phyloP scores from a whole-genome alignment of 2,113 vertebrate species.

The Psammodynastes pulverulentus region DNA sequence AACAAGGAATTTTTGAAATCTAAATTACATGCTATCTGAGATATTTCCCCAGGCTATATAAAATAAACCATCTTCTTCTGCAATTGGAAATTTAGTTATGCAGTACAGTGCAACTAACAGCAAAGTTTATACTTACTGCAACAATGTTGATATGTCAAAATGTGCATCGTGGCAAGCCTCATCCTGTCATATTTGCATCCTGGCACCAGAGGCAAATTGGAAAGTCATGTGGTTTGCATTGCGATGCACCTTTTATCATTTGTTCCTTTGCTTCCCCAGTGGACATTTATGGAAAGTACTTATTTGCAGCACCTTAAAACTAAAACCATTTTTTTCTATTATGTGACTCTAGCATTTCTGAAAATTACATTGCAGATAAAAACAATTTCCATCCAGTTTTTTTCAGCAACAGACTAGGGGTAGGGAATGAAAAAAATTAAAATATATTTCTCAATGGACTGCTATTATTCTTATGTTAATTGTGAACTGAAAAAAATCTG shows the following conservation, averaged over 20 bases:
- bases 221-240: background rate
- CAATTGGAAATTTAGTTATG: background rate
- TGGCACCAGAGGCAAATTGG: background rate
- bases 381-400: background rate
- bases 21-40: background rate
- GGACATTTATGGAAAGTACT: background rate
- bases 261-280: background rate
- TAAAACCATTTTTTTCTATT: background rate
- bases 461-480: background rate
- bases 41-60: background rate
- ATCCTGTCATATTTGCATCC: background rate
- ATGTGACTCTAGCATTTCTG: background rate
- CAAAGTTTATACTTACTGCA: background rate
- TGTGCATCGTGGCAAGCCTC: background rate
- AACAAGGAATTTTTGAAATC: background rate
- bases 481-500: background rate
- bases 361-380: background rate
- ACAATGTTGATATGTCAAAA: background rate
- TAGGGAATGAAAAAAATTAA: background rate
- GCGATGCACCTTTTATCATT: background rate
- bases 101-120: background rate
- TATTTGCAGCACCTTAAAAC: background rate
- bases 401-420: background rate
- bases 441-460: background rate
- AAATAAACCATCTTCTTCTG: background rate